phyloP scores from a whole-genome alignment of 2,113 vertebrate genomes.

The Carassius carassius region DNA sequence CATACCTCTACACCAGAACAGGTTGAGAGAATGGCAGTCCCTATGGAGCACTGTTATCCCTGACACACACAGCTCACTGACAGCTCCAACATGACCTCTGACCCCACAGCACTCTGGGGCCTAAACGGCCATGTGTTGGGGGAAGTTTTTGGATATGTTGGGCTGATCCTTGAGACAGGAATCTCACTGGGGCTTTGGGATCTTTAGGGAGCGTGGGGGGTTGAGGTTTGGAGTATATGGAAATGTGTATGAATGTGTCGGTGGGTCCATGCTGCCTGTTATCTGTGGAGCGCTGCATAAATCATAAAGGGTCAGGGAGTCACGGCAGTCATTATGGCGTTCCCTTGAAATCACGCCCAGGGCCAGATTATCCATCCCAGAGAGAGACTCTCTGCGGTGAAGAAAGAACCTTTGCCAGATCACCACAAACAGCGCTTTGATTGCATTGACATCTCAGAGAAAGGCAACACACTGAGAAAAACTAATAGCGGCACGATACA shows the following conservation, averaged over 20 bases:
- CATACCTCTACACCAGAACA: slow-evolving; percentile 31
- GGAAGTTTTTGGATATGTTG: slow-evolving; percentile 42
- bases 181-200: slow-evolving; percentile 24
- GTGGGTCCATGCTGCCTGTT: slow-evolving; percentile 48
- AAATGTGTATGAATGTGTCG: slow-evolving; percentile 48
- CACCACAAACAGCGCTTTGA: slow-evolving; percentile 41
- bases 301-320: slow-evolving; percentile 68
- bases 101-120: slow-evolving; percentile 68
- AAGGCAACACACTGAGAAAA: slow-evolving; percentile 46
- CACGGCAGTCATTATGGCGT: slow-evolving; percentile 71
- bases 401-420: slow-evolving; percentile 51
- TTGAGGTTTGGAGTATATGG: slow-evolving; percentile 48
- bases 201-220: slow-evolving; percentile 41
- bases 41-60: slow-evolving; percentile 62
- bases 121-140: slow-evolving; percentile 57
- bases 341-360: slow-evolving; percentile 69
- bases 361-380: slow-evolving; percentile 75
- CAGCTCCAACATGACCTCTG: slow-evolving; percentile 69
- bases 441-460: slow-evolving; percentile 44
- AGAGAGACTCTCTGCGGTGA: slow-evolving; percentile 59
- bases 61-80: slow-evolving; percentile 65
- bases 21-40: slow-evolving; percentile 47
- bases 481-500: slow-evolving; percentile 34
- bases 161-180: slow-evolving; percentile 29
- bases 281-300: slow-evolving; percentile 65